Evolutionary conservation across 2,797 vertebrate genomes (phyloP), one percentile per base, ranked within the genome.

Genomic region (Eidolon dupreanum): DNA sequence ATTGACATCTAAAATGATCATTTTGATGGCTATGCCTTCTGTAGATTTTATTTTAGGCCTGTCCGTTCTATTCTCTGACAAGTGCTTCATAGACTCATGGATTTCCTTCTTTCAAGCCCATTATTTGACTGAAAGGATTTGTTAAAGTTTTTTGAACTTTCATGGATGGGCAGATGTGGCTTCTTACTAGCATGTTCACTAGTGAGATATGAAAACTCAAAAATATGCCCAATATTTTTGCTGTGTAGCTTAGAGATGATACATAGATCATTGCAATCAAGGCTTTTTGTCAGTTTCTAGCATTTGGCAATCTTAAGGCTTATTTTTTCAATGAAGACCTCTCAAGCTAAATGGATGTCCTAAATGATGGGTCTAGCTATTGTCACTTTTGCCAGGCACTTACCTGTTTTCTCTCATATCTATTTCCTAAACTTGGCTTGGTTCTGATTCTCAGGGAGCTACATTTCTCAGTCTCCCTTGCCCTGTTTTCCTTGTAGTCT

Each of bases 1-100:
- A 79, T 46, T 86, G 91, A 74, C 85, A 26, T 97, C 84, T 96
- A 92, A 93, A 93, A 88, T 51, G 79, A 95, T 98, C 82, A 81
- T 93, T 96, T 75, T 92, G 93, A 97, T 59, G 78, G 88, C 83
- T 10, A 53, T 68, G 10, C 17, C 28, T 38, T 90, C 73, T 90
- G 71, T 41, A 86, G 77, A 82, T 82, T 96, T 94, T 65, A 84
- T 92, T 96, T 97, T 91, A 90, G 94, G 57, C 36, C n/a, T 12
- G 22, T 95, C 88, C 93, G 28, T 65, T 26, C 51, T 36, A 1
- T 68, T 83, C 36, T 77, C 75, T 77, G 59, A 90, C 55, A 74
- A 85, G 43, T 16, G 5, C 26, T 88, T 91, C 49, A 57, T 46
- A 59, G 46, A 53, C 33, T 86, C 49, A 46, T 16, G 36, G 41